Evolutionary conservation across 2,888 invertebrate genomes (phyloP), one percentile per base, ranked within the genome.

Genomic region (Serrognathus titanus): DNA sequence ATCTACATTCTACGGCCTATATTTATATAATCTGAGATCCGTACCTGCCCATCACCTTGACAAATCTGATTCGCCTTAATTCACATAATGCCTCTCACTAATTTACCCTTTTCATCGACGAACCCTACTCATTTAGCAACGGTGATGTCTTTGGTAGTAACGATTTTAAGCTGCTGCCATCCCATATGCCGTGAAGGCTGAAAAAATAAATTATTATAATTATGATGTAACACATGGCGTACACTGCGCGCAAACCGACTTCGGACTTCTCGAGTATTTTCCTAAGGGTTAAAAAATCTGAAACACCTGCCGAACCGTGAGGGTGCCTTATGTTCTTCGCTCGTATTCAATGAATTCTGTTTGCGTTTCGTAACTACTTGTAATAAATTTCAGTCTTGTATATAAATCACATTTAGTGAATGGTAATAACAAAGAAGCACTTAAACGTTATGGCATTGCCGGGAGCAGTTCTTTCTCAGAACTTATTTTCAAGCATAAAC

Each of bases 211-310:
- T 75, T 74, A 76, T 73, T 70, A 71, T 75, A 74, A 76, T 76
- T 75, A 75, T 75, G 72, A 75, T 71, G 67, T 72, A 75, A 72
- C 72, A 73, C 72, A 72, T 71, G 72, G 73, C 70, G 68, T 69
- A 71, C 70, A 70, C 64, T 37, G 12, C 24, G 24, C 45, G 16
- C 35, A 37, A 10, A 37, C 36, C 38, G 37, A 48, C 37, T 48
- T 16, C 37, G 37, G 37, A 48, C 48, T 38, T 48, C 37, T 38
- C 37, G 37, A 48, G 13, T 11, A 20, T 35, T 11, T 16, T 6
- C 38, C 16, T 13, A 37, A 48, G 48, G 36, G 11, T 12, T 12
- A 12, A 16, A 37, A 48, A 48, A 48, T 37, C 38, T 20, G 16
- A 37, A 35, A 48, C 48, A 48, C 48, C 48, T 48, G 48, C 36